These are phyloP conservation scores for Drosophila navojoa DNA, from an alignment of 1,140 invertebrate species.

Conservation along the genomic window DNA sequence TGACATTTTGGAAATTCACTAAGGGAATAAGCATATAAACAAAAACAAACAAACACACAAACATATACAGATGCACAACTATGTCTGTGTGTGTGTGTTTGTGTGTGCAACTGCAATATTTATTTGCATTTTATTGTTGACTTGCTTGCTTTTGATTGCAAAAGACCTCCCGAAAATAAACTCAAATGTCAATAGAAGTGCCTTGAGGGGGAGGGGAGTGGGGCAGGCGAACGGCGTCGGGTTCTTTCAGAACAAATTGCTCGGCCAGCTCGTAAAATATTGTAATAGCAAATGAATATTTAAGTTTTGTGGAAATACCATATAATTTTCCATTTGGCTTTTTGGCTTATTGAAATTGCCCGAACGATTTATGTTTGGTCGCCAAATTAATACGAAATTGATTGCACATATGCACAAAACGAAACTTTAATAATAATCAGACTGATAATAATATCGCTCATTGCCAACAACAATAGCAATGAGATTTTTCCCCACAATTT, in stretches of 20 bases:
- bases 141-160: slow-evolving; percentile 79
- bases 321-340: slow-evolving; percentile 72
- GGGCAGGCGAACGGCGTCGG: background rate
- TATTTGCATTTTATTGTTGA: slow-evolving; percentile 81
- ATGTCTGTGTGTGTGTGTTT: no score
- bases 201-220: background rate
- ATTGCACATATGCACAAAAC: slow-evolving; percentile 56
- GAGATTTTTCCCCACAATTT: no score
- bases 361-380: slow-evolving; percentile 57
- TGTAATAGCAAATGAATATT: slow-evolving; percentile 78
- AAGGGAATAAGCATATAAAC: slow-evolving; percentile 51
- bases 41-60: slow-evolving; percentile 11
- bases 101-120: slow-evolving; percentile 48
- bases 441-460: background rate
- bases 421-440: background rate
- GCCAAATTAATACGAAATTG: slow-evolving; percentile 77
- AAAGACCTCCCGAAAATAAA: slow-evolving; percentile 53
- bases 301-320: slow-evolving; percentile 52
- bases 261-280: slow-evolving; percentile 56
- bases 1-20: slow-evolving; percentile 70
- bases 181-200: slow-evolving; percentile 62
- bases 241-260: slow-evolving; percentile 39
- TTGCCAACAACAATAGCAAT: background rate
- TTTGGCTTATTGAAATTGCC: slow-evolving; percentile 70
- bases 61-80: slow-evolving; percentile 12